Base-by-base conservation (phyloP, 2,888 invertebrate species). In the Plebejus argus region DNA sequence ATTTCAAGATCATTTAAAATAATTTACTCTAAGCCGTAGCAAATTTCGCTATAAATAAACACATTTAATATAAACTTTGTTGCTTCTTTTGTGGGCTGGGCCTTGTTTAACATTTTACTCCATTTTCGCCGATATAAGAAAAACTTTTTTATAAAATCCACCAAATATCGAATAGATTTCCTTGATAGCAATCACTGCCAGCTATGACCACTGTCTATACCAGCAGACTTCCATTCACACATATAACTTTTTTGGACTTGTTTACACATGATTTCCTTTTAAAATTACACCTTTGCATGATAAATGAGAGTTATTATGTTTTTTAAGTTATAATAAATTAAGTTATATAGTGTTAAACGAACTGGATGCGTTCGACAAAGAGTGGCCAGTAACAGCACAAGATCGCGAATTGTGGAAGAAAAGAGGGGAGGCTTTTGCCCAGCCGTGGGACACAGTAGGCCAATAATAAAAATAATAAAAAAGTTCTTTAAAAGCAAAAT, bases 1-100 rank as follows among this genome's bases (percentile, higher is more conserved):
- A 90, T 90, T 91, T 90, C 85, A 85, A 84, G 86, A 86, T 86
- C 89, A 86, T 91, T 90, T 87, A 86, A 89, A 91, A 91, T 89
- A 89, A 91, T 91, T 89, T 90, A 85, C 85, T 84, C 83, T 81
- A 83, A 84, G 85, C 86, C 85, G 82, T 84, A 86, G 85, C 84
- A 84, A 85, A 85, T 86, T 87, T 87, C 85, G 86, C 82, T 84
- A 87, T 87, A 88, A 89, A 28, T 66, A 66, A 66, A 66, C 66
- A 66, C 23, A 10, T 84, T 89, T 88, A 84, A 85, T 87, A 86
- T 86, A 88, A 86, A 86, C 87, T 82, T 79, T 83, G 82, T 84
- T 85, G 83, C 85, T 78, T 81, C 79, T 80, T 79, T 79, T 77
- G 66, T 78, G 78, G 18, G 78, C 79, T 78, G 78, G 78, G 79